Base-by-base conservation (phyloP, 2,888 invertebrate species). In the Amphipyra tragopoginis region DNA sequence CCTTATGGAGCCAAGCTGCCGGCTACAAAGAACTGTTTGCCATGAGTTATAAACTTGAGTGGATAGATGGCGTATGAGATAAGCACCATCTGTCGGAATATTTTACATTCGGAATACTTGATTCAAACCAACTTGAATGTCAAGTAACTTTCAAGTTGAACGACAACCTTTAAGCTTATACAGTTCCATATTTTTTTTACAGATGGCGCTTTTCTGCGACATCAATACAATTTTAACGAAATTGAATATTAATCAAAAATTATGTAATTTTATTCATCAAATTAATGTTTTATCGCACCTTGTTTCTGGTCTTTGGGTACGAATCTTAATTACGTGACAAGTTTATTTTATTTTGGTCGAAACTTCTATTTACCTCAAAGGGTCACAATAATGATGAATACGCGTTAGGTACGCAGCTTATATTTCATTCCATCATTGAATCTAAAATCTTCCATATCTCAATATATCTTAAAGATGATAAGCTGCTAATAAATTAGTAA, bases 201-300 rank as follows among this genome's bases (percentile, higher is more conserved):
- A 69, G 68, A 71, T 74, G 63, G 63, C 57, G 48, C 40, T 58
- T 15, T 5, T 21, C 4, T 15, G 40, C 5, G 36, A 4, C n/a
- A 6, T 26, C 0, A 9, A 34, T 42, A 9, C 4, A 5, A 15
- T 14, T 42, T 9, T 15, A 15, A 15, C 2, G 5, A 2, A 15
- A 42, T 42, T 21, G 21, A 21, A 21, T 21, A 45, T 45, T 29
- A 45, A 33, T 2, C 13, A 29, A 33, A 13, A 33, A 29, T 44
- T n/a, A 45, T 26, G n/a, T 13, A 29, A 0, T 13, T n/a, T 13
- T 45, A 33, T 44, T 26, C 26, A 26, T 44, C 4, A 44, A 1
- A 44, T 26, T 44, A n/a, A n/a, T 26, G n/a, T 44, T 26, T 29
- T 5, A 2, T 29, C 29, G 5, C 9, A 15, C 42, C 2, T 42